phyloP scores from a whole-genome alignment of 2,888 invertebrate genomes.

The Agrenia bidenticulata region DNA sequence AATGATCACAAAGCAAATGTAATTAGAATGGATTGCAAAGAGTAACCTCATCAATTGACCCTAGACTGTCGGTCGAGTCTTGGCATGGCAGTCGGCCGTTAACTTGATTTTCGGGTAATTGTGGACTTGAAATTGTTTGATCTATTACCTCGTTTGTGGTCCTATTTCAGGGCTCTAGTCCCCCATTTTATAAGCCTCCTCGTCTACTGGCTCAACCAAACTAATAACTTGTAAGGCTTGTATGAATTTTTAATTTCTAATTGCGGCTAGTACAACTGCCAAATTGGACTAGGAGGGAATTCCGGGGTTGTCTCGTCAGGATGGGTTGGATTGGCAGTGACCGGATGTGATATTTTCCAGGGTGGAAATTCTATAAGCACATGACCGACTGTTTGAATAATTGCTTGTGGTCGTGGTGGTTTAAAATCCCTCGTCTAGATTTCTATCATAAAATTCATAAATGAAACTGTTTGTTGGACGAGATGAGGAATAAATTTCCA shows the following conservation, averaged over 20 bases:
- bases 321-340: no score
- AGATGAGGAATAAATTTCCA: no score
- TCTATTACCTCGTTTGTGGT: conserved; percentile 12
- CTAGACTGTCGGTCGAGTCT: conserved; percentile 1
- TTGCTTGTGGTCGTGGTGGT: no score
- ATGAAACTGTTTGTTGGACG: no score
- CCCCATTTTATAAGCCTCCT: not conserved
- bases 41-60: conserved; percentile 9
- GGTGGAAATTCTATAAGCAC: no score
- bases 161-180: not conserved
- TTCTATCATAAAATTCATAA: no score
- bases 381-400: no score
- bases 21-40: not conserved
- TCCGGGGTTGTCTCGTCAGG: no score
- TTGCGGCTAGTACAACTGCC: no score
- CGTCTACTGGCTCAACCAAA: not conserved
- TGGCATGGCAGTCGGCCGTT: conserved; percentile 4
- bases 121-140: conserved; percentile 19
- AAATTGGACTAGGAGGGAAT: no score
- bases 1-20: not conserved
- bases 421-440: no score
- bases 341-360: no score
- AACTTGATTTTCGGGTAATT: conserved; percentile 12
- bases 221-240: not conserved
- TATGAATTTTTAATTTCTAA: not conserved